Evolutionary conservation across 2,797 vertebrate genomes (phyloP).

Genomic region (Mus spretus): DNA sequence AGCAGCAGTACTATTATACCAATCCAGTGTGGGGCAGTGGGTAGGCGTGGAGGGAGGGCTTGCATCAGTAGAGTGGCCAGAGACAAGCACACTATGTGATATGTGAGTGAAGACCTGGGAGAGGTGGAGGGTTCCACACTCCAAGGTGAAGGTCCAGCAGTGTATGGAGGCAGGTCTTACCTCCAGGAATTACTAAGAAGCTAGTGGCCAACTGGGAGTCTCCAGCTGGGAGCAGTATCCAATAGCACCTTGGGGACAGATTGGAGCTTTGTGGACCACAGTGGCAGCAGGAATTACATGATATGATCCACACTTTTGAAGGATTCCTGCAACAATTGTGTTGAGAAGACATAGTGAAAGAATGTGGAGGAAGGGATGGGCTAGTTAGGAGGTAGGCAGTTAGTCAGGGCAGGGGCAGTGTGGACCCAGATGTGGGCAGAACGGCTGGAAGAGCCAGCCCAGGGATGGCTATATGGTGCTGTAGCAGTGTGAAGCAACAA

Average conservation of each 20-base stretch:
- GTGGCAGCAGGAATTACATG: background rate
- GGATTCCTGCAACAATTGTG: background rate
- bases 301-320: background rate
- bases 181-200: background rate
- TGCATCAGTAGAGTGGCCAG: background rate
- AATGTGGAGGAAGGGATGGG: background rate
- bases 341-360: background rate
- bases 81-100: background rate
- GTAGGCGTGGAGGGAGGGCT: background rate
- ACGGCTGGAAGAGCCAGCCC: background rate
- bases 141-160: background rate
- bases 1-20: accelerated
- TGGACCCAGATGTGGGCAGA: background rate
- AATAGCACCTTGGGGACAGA: background rate
- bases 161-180: background rate
- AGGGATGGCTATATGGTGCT: accelerated
- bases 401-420: background rate
- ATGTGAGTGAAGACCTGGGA: background rate
- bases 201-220: background rate
- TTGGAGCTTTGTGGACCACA: accelerated
- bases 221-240: background rate
- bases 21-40: background rate
- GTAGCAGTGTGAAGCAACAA: background rate
- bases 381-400: background rate
- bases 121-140: background rate